Conservation (phyloP, 2,797 vertebrate species). For the Enteromius treurensis region DNA sequence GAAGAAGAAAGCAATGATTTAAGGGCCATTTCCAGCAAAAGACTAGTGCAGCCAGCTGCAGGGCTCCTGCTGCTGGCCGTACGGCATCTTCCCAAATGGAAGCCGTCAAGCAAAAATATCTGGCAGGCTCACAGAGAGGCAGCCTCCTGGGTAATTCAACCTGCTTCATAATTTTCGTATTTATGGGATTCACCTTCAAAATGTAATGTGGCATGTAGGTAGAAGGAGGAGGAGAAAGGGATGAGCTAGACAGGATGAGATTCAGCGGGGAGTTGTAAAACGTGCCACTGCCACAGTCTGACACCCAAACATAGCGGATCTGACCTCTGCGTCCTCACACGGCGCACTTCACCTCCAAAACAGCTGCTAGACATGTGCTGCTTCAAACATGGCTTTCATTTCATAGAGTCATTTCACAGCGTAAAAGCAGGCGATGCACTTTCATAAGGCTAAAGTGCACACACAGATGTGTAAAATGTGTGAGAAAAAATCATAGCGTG, state of each 20-base stretch:
- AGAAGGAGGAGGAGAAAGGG: constrained; percentile 52
- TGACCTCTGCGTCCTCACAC: constrained; percentile 68
- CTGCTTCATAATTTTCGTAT: constrained; percentile 78
- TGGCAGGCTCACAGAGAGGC: constrained; percentile 44
- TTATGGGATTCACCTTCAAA: constrained; percentile 85
- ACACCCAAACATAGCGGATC: constrained; percentile 66
- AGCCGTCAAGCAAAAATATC: constrained; percentile 69
- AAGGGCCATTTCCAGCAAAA: constrained; percentile 54
- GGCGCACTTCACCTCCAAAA: constrained; percentile 70
- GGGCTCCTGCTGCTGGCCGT: constrained; percentile 50
- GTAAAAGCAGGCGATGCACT: background rate
- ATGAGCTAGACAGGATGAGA: constrained; percentile 34
- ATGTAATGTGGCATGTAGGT: constrained; percentile 80
- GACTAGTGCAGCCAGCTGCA: constrained; percentile 50
- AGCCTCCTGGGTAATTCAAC: constrained; percentile 73
- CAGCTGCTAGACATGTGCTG: constrained; percentile 62
- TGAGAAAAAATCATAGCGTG: background rate
- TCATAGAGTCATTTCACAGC: background rate
- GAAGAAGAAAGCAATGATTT: constrained; percentile 45
- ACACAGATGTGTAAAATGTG: constrained; percentile 11
- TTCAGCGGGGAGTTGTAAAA: constrained; percentile 71
- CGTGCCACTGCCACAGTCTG: constrained; percentile 71
- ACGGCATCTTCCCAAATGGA: constrained; percentile 63
- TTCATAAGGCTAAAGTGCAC: background rate
- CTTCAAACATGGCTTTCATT: constrained; percentile 34